Base-by-base conservation (phyloP, 64 coral and sea anemone genomes). In the Orbicella faveolata region DNA sequence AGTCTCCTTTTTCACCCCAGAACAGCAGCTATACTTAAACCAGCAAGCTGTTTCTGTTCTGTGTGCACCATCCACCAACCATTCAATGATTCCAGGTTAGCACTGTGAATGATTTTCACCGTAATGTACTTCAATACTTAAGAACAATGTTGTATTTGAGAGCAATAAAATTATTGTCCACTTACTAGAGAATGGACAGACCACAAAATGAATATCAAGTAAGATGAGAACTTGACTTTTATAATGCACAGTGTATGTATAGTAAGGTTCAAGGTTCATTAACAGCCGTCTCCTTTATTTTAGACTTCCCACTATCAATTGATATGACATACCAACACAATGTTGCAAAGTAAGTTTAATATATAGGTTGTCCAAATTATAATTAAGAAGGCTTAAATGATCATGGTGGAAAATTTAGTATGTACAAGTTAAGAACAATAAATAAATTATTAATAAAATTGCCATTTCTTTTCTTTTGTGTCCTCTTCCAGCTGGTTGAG, bases 11-110 rank as follows among this genome's bases (percentile, higher is more conserved):
- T 80, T 83, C 34, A 94, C 79, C 17, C 79, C 33, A 65, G 92
- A 94, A 48, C 92, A 89, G 66, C 87, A 83, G 39, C 64, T 90
- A 20, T 87, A 84, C 70, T 63, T 96, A 23, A 93, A 93, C 30
- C 94, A 96, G 30, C 81, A 96, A 35, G 79, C 89, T 70, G 80
- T 76, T 30, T 48, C 55, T 76, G 36, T 72, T 13, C 6, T 79
- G 8, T 78, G 75, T 44, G 41, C 75, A 6, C 41, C 35, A 51
- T 36, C 74, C 20, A 65, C 16, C 20, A 79, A 44, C 63, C n/a
- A n/a, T 26, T 55, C 88, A 55, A 8, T 81, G 1, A 21, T 85
- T 48, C 80, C 80, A 91, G 89, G 89, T 91, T 84, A 84, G 73
- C 20, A 76, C 75, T 21, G 19, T 20, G 17, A 53, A 15, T 65